A percentile compares a stretch with the other conserved stretches of the same genome.
Evolutionary conservation across 2,113 vertebrate species (phyloP).

Genomic region (Alethe castanea): DNA sequence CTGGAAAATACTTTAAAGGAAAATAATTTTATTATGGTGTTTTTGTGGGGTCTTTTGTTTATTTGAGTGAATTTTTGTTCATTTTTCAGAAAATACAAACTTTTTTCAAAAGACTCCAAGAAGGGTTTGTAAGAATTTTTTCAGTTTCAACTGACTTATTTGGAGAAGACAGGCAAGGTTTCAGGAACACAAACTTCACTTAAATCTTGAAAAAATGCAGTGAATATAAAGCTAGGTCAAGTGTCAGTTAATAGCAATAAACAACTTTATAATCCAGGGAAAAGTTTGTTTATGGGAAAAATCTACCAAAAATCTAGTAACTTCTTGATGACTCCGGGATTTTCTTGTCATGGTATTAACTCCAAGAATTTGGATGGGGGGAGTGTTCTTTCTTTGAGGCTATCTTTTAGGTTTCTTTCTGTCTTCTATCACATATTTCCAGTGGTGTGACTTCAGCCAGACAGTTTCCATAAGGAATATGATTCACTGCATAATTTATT

Average conservation of each 20-base stretch:
- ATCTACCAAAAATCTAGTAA: background rate
- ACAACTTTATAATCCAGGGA: background rate
- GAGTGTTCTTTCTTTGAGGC: background rate
- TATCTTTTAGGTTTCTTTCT: background rate
- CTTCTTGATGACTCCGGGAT: background rate
- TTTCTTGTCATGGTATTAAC: background rate
- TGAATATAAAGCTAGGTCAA: background rate
- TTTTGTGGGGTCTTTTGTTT: background rate
- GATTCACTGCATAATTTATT: conserved; percentile 26
- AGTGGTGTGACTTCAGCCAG: background rate
- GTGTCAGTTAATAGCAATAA: background rate
- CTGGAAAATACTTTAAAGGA: background rate
- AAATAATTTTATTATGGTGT: background rate
- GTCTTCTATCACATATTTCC: background rate
- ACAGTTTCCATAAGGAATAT: conserved; percentile 28
- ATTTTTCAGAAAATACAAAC: background rate
- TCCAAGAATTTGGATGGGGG: background rate
- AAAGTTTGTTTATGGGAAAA: background rate
- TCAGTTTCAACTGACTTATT: background rate
- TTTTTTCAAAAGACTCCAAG: background rate
- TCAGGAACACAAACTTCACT: background rate
- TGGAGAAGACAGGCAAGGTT: background rate
- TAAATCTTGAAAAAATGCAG: background rate
- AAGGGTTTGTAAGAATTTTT: background rate
- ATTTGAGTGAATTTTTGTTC: background rate